These are phyloP conservation scores for Eucidaris tribuloides DNA, from an alignment of 35 echinoderm and acorn worm genomes.

Conservation along the genomic window DNA sequence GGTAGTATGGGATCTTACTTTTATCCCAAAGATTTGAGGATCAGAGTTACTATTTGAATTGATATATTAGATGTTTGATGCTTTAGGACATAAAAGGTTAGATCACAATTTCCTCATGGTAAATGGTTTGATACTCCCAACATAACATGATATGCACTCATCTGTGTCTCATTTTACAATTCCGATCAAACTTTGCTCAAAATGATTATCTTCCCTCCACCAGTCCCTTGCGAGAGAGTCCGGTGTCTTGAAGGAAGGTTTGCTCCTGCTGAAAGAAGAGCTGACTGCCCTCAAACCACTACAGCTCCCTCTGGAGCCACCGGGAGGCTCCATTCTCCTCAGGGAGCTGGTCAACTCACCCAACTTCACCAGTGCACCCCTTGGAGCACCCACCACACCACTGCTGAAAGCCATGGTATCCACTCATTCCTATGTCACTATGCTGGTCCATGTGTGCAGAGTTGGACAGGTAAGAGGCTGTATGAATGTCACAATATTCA, in stretches of 20 bases:
- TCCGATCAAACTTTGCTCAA: no score
- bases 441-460: constrained; percentile 95
- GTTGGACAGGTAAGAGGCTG: constrained; percentile 79
- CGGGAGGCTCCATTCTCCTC: constrained; percentile 90
- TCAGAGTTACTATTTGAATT: no score
- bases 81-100: no score
- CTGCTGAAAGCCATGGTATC: constrained; percentile 87
- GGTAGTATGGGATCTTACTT: no score
- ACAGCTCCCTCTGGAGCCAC: constrained; percentile 77
- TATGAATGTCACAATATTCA: neutral
- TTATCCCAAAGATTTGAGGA: no score
- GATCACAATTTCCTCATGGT: no score
- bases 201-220: no score
- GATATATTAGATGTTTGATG: no score
- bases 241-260: constrained; percentile 82
- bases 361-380: constrained; percentile 72
- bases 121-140: no score
- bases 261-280: constrained; percentile 74
- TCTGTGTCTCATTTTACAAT: no score
- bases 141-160: no score
- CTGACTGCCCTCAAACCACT: constrained; percentile 82
- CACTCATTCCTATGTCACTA: constrained; percentile 92
- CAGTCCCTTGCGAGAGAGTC: constrained; percentile 92
- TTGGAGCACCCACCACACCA: constrained; percentile 79
- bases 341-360: constrained; percentile 85